Conservation (phyloP, 2,888 invertebrate species). For the Xiphydria camelus region DNA sequence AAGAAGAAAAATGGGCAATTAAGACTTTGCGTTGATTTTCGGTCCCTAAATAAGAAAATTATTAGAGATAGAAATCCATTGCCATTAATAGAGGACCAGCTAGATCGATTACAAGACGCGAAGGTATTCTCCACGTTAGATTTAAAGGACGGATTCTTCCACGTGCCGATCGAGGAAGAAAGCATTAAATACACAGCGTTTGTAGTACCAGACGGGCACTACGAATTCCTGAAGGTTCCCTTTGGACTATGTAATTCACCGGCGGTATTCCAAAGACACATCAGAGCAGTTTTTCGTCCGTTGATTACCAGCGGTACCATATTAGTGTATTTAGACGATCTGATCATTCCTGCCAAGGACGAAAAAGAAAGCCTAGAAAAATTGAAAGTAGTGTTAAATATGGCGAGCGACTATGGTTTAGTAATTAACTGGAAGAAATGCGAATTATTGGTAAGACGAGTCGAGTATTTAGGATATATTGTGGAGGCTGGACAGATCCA, state of each 20-base stretch:
- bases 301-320: constrained; percentile 8
- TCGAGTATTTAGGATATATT: constrained; percentile 21
- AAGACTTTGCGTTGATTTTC: constrained; percentile 29
- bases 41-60: constrained; percentile 23
- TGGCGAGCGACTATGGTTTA: constrained; percentile 17
- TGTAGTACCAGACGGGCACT: constrained; percentile 21
- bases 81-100: constrained; percentile 27
- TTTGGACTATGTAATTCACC: constrained; percentile 17
- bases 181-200: constrained; percentile 27
- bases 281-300: constrained; percentile 25
- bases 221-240: constrained; percentile 21
- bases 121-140: constrained; percentile 17
- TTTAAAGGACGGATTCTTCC: constrained; percentile 25
- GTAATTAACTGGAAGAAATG: constrained; percentile 25
- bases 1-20: constrained; percentile 25
- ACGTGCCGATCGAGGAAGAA: constrained; percentile 17
- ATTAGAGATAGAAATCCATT: constrained; percentile 26
- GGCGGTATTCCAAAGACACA: constrained; percentile 19
- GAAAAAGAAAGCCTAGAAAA: constrained; percentile 12
- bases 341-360: constrained; percentile 18
- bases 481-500: constrained; percentile 11
- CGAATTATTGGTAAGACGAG: constrained; percentile 13
- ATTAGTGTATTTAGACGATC: constrained; percentile 20
- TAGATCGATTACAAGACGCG: constrained; percentile 21
- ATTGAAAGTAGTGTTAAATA: constrained; percentile 12